Conservation (phyloP, 2,113 vertebrate species). For the Myotis davidii region DNA sequence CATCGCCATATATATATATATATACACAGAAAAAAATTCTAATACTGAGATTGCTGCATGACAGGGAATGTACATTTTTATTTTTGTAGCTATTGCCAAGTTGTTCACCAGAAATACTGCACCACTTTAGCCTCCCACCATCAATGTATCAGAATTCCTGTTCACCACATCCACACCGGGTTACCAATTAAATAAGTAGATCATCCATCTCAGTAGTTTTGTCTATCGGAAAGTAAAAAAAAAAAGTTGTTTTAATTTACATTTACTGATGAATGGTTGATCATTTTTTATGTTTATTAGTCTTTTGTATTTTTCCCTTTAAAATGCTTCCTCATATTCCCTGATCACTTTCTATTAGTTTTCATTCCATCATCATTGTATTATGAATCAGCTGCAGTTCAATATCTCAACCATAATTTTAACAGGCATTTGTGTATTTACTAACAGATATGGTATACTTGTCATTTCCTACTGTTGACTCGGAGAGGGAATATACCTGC, state of each 20-base stretch:
- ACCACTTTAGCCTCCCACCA: not conserved
- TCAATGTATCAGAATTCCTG: not conserved
- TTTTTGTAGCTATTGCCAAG: not conserved
- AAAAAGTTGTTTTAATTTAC: not conserved
- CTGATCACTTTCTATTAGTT: not conserved
- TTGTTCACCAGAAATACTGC: not conserved
- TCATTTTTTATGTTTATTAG: not conserved
- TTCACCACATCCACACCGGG: not conserved
- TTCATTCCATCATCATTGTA: not conserved
- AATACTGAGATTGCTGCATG: not conserved
- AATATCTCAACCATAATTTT: not conserved
- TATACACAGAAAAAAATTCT: not conserved
- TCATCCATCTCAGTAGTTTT: not conserved
- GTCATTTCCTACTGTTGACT: not conserved
- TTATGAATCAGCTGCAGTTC: not conserved
- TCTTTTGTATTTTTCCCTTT: not conserved
- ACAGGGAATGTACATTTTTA: not conserved
- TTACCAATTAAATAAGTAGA: not conserved
- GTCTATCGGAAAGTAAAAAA: not conserved
- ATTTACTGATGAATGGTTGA: not conserved
- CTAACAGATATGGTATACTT: not conserved
- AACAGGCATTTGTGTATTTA: not conserved
- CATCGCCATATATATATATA: not conserved
- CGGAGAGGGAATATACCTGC: not conserved
- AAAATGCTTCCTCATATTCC: not conserved